phyloP scores from a whole-genome alignment of 2,888 invertebrate genomes.

The Gnatocerus cornutus region DNA sequence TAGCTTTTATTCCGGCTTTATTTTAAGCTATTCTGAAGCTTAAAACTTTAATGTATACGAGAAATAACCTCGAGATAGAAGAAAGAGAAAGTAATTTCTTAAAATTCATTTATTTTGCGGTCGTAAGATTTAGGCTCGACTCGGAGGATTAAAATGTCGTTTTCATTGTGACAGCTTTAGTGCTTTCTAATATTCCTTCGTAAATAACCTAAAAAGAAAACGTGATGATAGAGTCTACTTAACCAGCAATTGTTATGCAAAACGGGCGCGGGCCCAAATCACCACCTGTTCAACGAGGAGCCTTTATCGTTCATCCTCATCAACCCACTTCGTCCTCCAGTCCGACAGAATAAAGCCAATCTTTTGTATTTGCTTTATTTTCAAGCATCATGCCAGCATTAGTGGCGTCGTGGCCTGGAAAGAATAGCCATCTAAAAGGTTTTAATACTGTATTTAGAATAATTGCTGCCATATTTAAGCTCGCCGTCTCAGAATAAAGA shows the following conservation, averaged over 20 bases:
- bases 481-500: slow-evolving; percentile 67
- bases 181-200: slow-evolving; percentile 71
- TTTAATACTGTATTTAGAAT: slow-evolving; percentile 72
- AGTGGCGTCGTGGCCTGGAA: slow-evolving; percentile 70
- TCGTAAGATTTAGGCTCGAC: slow-evolving; percentile 63
- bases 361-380: slow-evolving; percentile 72
- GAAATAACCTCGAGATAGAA: slow-evolving; percentile 63
- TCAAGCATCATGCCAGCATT: slow-evolving; percentile 67
- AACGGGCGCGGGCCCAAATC: slow-evolving; percentile 69
- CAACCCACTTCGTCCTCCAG: slow-evolving; percentile 68
- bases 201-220: slow-evolving; percentile 70
- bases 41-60: slow-evolving; percentile 66
- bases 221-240: slow-evolving; percentile 70
- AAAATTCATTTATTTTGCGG: slow-evolving; percentile 71
- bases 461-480: slow-evolving; percentile 72
- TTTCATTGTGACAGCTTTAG: slow-evolving; percentile 70
- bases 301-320: slow-evolving; percentile 71
- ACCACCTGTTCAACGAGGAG: slow-evolving; percentile 69
- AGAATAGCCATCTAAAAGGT: slow-evolving; percentile 72
- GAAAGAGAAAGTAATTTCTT: slow-evolving; percentile 66
- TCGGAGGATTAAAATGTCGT: slow-evolving; percentile 70
- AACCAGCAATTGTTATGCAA: slow-evolving; percentile 72
- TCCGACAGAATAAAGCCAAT: slow-evolving; percentile 70
- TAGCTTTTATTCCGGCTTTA: slow-evolving; percentile 62
- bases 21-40: slow-evolving; percentile 63